Evolutionary conservation across 2,113 vertebrate genomes (phyloP).

Genomic region (Daboia siamensis): DNA sequence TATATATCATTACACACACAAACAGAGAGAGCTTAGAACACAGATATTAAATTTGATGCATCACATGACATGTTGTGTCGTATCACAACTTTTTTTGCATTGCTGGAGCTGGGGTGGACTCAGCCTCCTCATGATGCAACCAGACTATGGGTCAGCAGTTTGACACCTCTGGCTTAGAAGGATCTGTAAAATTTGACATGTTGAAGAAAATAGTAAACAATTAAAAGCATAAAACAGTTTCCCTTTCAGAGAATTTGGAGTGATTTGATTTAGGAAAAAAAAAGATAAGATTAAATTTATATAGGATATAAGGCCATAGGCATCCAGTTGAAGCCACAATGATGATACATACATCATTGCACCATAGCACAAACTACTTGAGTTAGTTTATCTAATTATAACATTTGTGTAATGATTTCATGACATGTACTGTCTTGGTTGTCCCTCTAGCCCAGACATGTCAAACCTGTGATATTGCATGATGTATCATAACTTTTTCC

Average conservation of each 20-base stretch:
- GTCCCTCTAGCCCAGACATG: neutral
- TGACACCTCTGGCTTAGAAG: neutral
- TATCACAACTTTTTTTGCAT: no score
- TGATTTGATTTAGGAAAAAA: neutral
- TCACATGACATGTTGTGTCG: no score
- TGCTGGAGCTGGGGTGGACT: no score
- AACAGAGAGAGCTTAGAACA: no score
- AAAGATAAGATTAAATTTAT: neutral
- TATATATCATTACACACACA: neutral
- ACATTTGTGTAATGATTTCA: neutral
- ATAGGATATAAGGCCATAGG: neutral
- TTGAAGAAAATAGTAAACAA: neutral
- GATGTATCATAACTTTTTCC: no score
- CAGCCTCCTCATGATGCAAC: no score
- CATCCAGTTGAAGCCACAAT: neutral
- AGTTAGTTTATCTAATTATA: neutral
- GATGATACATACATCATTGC: neutral
- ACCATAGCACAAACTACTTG: neutral
- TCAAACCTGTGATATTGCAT: rapidly evolving
- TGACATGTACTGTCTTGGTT: neutral
- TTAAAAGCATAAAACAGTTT: neutral
- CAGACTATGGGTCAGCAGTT: no score
- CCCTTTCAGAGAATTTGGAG: neutral
- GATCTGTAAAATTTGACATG: neutral
- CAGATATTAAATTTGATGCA: no score